A percentile compares a stretch with the other conserved stretches of the same genome.
Evolutionary conservation across 1,140 invertebrate genomes (phyloP).

Genomic region (Cyclina sinensis): DNA sequence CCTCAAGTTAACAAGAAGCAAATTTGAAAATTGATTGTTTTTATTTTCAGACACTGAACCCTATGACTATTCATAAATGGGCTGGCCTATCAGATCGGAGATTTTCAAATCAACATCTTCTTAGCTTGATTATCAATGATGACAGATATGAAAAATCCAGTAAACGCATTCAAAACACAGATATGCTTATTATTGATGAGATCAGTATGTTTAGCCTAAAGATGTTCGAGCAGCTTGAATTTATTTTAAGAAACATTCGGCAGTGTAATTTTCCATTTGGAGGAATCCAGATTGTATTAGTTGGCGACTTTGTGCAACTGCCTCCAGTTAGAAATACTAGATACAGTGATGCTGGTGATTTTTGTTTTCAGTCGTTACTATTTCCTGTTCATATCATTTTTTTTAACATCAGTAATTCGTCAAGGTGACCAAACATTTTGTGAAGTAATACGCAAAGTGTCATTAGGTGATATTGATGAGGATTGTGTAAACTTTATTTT

Average conservation of each 20-base stretch:
- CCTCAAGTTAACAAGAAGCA: too few relatives aligned
- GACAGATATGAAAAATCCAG: not conserved
- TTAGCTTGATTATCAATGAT: not conserved
- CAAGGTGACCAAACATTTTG: constrained; percentile 16
- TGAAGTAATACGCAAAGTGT: not conserved
- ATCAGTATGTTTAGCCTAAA: constrained; percentile 34
- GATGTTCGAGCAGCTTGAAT: too few relatives aligned
- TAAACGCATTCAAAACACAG: constrained; percentile 1
- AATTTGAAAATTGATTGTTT: too few relatives aligned
- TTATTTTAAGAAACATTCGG: not conserved
- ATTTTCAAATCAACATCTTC: not conserved
- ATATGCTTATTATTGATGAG: constrained; percentile 43
- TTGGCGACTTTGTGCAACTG: not conserved
- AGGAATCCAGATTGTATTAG: constrained; percentile 25
- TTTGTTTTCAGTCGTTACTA: not conserved
- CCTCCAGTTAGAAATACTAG: not conserved
- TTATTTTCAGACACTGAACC: not conserved
- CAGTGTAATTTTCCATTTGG: constrained; percentile 17
- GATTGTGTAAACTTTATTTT: not conserved
- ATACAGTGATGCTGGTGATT: constrained; percentile 23
- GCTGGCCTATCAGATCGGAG: constrained; percentile 39
- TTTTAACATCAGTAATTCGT: constrained; percentile 1
- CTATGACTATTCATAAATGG: constrained; percentile 51
- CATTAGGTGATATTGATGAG: not conserved
- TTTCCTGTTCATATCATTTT: constrained; percentile 5